Evolutionary conservation across 2,797 vertebrate genomes (phyloP), one percentile per base, ranked within the genome.

Genomic region (Macrochelys suwanniensis): DNA sequence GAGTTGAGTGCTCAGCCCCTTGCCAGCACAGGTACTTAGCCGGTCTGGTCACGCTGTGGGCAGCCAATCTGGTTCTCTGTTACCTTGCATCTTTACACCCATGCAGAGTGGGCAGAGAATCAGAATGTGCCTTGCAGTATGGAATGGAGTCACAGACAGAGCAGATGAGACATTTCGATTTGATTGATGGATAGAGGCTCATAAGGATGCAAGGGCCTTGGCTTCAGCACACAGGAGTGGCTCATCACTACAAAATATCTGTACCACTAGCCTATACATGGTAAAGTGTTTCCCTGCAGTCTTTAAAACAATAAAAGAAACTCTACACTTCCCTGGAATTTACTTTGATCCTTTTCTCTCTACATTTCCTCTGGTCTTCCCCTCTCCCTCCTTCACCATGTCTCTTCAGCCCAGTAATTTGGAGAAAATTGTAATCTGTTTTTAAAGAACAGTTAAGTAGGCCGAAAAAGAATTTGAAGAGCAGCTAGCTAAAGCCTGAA

Each of bases 11-110:
- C 42, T 33, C 37, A 82, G 42, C 54, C 51, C 15, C n/a, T 7
- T 0, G 0, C 56, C 25, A 51, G 54, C 82, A 33, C 47, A 80
- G 53, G 23, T 37, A 0, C 42, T 0, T 26, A 57, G 78, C 50
- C 74, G n/a, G 0, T 68, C 17, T 68, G 65, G n/a, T 68, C n/a
- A 28, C 4, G 6, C 25, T 13, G 7, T 47, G 23, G 68, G 71
- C 42, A 45, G 71, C 42, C 21, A 47, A 42, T 7, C 42, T 76
- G 42, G 71, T 76, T 47, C 71, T 45, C 42, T 25, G 4, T 42
- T 76, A 23, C 12, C 25, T 76, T 47, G 25, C 4, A 5, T 6
- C 71, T 76, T 47, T 28, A 26, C 25, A 76, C 6, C 6, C 13
- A 16, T 28, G 23, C 12, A 76, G 25, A 47, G 42, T 47, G 71